Evolutionary conservation across 1,140 invertebrate species (phyloP), one percentile per base, ranked within the genome.

Genomic region (Portunus trituberculatus): DNA sequence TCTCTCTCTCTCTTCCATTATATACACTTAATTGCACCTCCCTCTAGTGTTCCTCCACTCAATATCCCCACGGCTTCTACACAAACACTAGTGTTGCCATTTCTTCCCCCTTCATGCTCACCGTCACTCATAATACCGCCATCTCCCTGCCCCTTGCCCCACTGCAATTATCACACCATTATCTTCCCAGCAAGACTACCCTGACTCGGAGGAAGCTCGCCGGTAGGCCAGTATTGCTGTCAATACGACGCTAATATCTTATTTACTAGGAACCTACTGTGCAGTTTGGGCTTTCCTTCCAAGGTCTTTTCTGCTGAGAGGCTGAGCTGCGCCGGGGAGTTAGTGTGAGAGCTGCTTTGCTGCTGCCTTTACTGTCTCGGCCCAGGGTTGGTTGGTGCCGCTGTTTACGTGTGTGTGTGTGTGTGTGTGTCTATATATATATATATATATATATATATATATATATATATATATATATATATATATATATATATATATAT

Each of bases 161-260:
- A 1, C 0, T n/a, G 67, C 67, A 1, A 76, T 76, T 25, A n/a
- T 25, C 67, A 76, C 67, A 76, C 67, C 67, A 76, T 76, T n/a
- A 76, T 25, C 67, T n/a, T 76, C 67, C 67, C 67, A 76, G 67
- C 67, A 76, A 25, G 67, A 76, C 67, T 76, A 76, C 67, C n/a
- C 67, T 76, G 67, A 76, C 67, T 76, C 67, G 67, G 67, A 76
- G 67, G 67, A 76, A 76, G 67, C 67, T 76, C 67, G 67, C 67
- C 67, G 20, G 0, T n/a, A 76, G 20, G 67, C 67, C 67, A 76
- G n/a, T 76, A 76, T 76, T 76, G 67, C 67, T 76, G 20, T n/a
- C 67, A 25, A 76, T 76, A 76, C 6, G 67, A 76, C 67, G 67
- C 67, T 25, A 76, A 76, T 76, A 76, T 76, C 67, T 76, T 76